phyloP scores from a whole-genome alignment of 2,888 invertebrate species.

The Polymixis flavicincta region DNA sequence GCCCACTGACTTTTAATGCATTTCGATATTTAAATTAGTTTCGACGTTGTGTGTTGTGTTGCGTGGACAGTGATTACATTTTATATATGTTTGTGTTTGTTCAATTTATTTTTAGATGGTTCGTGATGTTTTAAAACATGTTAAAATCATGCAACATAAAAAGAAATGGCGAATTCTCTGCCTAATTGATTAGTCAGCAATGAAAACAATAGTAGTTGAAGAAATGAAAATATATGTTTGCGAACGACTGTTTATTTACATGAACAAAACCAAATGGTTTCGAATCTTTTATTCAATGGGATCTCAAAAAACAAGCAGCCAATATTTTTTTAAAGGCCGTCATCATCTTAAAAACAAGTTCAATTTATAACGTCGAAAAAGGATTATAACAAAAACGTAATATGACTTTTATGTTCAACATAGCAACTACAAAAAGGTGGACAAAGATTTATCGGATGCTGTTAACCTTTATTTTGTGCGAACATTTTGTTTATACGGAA shows the following conservation, averaged over 20 bases:
- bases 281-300: constrained; percentile 36
- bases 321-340: constrained; percentile 31
- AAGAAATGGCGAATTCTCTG: constrained; percentile 28
- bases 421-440: constrained; percentile 59
- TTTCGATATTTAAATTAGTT: constrained; percentile 64
- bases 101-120: constrained; percentile 33
- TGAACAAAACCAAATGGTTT: constrained; percentile 20
- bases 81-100: constrained; percentile 24
- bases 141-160: constrained; percentile 33
- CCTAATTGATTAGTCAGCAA: constrained; percentile 50
- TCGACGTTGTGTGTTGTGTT: constrained; percentile 36
- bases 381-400: constrained; percentile 68
- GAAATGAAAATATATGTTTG: constrained; percentile 1
- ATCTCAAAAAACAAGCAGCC: constrained; percentile 18
- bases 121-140: constrained; percentile 53
- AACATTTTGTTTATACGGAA: constrained; percentile 66
- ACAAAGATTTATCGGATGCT: constrained; percentile 64
- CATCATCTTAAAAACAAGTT: constrained; percentile 45
- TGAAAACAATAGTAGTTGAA: neutral
- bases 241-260: neutral
- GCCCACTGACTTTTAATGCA: constrained; percentile 61
- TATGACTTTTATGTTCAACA: constrained; percentile 65
- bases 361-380: constrained; percentile 57
- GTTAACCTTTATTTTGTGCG: constrained; percentile 64
- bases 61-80: constrained; percentile 41